phyloP scores from a whole-genome alignment of 2,888 invertebrate genomes.

The Drosophila barbarae region DNA sequence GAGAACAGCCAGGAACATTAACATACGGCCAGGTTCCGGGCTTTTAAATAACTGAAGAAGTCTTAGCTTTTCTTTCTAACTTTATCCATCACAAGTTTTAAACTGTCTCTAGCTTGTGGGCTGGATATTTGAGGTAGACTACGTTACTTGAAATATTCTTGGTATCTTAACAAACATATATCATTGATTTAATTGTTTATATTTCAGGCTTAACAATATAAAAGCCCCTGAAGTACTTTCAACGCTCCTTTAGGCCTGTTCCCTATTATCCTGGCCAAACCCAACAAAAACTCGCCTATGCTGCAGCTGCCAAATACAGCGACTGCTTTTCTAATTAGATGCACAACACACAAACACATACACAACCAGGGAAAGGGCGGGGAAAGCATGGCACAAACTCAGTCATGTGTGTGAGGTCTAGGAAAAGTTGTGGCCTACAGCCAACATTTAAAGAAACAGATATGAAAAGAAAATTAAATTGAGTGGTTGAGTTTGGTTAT shows the following conservation, averaged over 20 bases:
- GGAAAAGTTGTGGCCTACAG: not conserved
- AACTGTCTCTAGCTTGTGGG: not conserved
- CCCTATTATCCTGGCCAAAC: conserved; percentile 19
- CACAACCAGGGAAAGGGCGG: not conserved
- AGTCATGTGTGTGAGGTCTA: conserved; percentile 50
- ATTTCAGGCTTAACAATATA: too few species aligned
- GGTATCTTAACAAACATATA: not conserved
- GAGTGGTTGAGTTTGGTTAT: too few species aligned
- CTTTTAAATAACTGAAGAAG: too few species aligned
- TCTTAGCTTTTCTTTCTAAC: not conserved
- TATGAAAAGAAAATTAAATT: too few species aligned
- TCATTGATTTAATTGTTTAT: not conserved
- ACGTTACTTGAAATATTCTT: not conserved
- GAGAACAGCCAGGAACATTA: not conserved
- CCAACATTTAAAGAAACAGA: not conserved
- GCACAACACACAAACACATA: conserved; percentile 6
- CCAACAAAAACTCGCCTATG: conserved; percentile 32
- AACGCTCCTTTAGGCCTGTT: not conserved
- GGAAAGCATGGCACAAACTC: conserved; percentile 17
- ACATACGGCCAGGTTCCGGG: conserved; percentile 1
- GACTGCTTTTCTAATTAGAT: conserved; percentile 58
- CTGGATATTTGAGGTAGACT: not conserved
- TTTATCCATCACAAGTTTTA: too few species aligned
- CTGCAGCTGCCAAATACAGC: conserved; percentile 55
- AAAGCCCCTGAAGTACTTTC: not conserved